Base-by-base conservation (phyloP, 2,797 vertebrate species). In the Sebastes goodei region DNA sequence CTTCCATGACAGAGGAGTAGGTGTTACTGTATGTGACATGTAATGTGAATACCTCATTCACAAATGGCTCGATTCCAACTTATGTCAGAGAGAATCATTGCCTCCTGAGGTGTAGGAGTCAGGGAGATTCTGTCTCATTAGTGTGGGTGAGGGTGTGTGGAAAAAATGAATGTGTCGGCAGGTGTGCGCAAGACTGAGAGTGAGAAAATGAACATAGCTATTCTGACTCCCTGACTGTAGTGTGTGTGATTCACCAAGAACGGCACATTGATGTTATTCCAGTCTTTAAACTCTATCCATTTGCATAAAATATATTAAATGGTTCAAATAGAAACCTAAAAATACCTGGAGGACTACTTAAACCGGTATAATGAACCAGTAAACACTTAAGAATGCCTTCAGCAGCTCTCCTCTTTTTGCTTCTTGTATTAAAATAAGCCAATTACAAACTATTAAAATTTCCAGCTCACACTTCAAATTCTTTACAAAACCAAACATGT, bases 191-290 rank as follows among this genome's bases (percentile, higher is more conserved):
- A 21, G 46, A 49, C n/a, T 21, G 15, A 14, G 25, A 0, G 9
- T 67, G 20, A 71, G 60, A 55, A 74, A 56, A 42, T 78, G 21
- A 66, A 52, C 52, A 46, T 6, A 74, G 4, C 8, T 71, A 23
- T 25, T 65, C 38, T 38, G 38, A 72, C 15, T 84, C 64, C 57
- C 25, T 49, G 33, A 42, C 38, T 42, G 14, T 11, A 11, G 61
- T 46, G 70, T 82, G 78, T 85, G 62, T 63, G 33, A 64, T 64
- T 88, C 63, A 55, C 32, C 12, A 17, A 81, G 20, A 76, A 62
- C 23, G 10, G 76, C 76, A 80, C 63, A 17, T 5, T 69, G 67
- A 83, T 20, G 9, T 17, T 12, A 12, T 25, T 27, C 12, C 49
- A 7, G 59, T 33, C 12, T 46, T 77, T 2, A 61, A 55, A 71